These are phyloP conservation scores for Syndactyla subalaris DNA, from an alignment of 2,797 vertebrate species.

Conservation along the genomic window DNA sequence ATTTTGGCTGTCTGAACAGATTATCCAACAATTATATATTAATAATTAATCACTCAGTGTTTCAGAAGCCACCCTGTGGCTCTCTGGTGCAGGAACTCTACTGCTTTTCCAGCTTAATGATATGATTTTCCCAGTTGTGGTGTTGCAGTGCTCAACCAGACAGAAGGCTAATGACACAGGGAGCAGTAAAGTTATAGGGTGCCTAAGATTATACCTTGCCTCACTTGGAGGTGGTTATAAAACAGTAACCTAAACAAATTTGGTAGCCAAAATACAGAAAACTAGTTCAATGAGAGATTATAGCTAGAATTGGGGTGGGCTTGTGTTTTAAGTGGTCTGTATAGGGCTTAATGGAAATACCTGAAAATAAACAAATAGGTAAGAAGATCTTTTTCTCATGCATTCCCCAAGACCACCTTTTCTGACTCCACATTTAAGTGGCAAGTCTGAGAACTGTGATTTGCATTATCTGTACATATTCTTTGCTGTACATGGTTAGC, in stretches of 20 bases:
- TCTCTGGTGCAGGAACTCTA: not conserved
- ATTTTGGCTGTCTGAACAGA: not conserved
- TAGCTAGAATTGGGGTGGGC: not conserved
- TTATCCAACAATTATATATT: constrained; percentile 19
- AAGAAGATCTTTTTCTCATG: not conserved
- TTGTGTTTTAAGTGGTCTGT: not conserved
- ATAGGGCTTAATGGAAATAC: not conserved
- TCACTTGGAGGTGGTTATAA: not conserved
- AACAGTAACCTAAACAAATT: not conserved
- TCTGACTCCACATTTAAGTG: not conserved
- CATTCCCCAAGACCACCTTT: not conserved
- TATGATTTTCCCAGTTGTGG: not conserved
- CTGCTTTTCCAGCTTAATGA: constrained; percentile 34
- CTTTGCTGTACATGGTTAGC: not conserved
- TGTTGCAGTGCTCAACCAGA: not conserved
- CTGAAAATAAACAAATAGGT: not conserved
- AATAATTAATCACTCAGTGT: constrained; percentile 51
- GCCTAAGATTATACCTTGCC: not conserved
- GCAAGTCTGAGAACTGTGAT: not conserved
- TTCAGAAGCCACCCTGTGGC: constrained; percentile 10
- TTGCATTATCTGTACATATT: not conserved
- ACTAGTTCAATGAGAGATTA: not conserved
- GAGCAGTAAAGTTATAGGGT: not conserved
- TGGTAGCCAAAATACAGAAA: not conserved
- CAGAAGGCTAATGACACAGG: not conserved